Conservation (phyloP, 2,888 invertebrate species). For the Salticus scenicus region DNA sequence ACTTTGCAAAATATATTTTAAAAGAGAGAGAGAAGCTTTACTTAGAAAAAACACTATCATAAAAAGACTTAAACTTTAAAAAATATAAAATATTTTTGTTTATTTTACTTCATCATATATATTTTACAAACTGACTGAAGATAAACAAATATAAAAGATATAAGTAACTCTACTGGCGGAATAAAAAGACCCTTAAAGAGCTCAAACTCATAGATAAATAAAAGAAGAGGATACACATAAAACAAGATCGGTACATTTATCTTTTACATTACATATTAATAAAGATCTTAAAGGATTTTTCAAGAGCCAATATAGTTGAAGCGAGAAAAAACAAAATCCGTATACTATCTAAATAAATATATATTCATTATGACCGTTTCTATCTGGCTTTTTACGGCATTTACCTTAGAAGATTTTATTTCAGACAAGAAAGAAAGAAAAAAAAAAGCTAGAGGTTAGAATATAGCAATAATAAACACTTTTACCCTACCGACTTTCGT, state of each 20-base stretch:
- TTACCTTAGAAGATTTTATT: constrained; percentile 9
- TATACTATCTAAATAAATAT: not conserved
- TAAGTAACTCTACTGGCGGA: not conserved
- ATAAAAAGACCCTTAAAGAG: not conserved
- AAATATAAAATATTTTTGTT: too few relatives aligned
- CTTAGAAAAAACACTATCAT: too few relatives aligned
- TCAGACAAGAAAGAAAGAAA: not conserved
- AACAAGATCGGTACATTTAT: not conserved
- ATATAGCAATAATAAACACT: constrained; percentile 1
- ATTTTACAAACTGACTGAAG: too few relatives aligned
- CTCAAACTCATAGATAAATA: not conserved
- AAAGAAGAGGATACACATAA: not conserved
- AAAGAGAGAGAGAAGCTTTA: too few relatives aligned
- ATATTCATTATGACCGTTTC: constrained; percentile 4
- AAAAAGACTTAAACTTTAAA: too few relatives aligned
- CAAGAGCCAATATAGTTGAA: not conserved
- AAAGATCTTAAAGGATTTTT: not conserved
- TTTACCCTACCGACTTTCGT: not conserved
- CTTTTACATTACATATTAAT: not conserved
- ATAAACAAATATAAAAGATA: not conserved
- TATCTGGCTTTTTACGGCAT: not conserved
- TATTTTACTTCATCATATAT: too few relatives aligned
- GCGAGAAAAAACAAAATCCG: not conserved
- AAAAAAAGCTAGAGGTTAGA: not conserved
- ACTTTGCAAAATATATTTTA: too few relatives aligned